A percentile compares a stretch with the other conserved stretches of the same genome.
phyloP scores from a whole-genome alignment of 2,888 invertebrate species.

The Creontiades dilutus region DNA sequence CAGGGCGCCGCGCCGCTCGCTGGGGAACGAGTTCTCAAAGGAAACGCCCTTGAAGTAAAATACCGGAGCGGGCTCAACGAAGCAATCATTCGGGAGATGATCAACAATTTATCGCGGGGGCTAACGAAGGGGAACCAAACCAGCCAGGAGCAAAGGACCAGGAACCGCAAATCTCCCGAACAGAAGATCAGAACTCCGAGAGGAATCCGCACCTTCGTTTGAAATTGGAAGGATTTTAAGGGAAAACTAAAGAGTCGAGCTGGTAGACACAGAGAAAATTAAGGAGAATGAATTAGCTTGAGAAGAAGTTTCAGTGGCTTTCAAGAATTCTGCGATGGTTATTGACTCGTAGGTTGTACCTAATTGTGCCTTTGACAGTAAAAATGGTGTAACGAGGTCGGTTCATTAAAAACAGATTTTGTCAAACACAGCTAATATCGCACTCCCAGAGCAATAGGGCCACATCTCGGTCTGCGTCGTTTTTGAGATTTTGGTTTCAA shows the following conservation, averaged over 20 bases:
- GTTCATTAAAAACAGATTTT: too few relatives aligned
- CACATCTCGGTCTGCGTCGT: too few relatives aligned
- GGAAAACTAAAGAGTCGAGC: not conserved
- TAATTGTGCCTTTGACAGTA: too few relatives aligned
- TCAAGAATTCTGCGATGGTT: too few relatives aligned
- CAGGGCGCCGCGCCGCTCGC: conserved; percentile 10
- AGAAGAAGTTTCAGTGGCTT: too few relatives aligned
- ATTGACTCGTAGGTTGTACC: too few relatives aligned
- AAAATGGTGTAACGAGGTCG: too few relatives aligned
- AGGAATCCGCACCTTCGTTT: not conserved
- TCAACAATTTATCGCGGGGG: conserved; percentile 18
- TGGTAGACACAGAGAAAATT: too few relatives aligned
- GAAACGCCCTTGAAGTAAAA: conserved; percentile 39
- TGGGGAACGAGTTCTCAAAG: conserved; percentile 40
- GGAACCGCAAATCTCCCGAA: conserved; percentile 14
- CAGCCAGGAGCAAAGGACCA: not conserved
- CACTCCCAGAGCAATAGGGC: too few relatives aligned
- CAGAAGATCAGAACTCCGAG: not conserved
- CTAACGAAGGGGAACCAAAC: conserved; percentile 11
- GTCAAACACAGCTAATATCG: too few relatives aligned
- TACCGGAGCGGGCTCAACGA: conserved; percentile 39
- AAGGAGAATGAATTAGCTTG: too few relatives aligned
- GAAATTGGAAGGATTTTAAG: not conserved
- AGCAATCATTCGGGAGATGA: conserved; percentile 39
- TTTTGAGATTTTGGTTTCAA: too few relatives aligned